Evolutionary conservation across 2,888 invertebrate genomes (phyloP), one percentile per base, ranked within the genome.

Genomic region (Callosobruchus maculatus): DNA sequence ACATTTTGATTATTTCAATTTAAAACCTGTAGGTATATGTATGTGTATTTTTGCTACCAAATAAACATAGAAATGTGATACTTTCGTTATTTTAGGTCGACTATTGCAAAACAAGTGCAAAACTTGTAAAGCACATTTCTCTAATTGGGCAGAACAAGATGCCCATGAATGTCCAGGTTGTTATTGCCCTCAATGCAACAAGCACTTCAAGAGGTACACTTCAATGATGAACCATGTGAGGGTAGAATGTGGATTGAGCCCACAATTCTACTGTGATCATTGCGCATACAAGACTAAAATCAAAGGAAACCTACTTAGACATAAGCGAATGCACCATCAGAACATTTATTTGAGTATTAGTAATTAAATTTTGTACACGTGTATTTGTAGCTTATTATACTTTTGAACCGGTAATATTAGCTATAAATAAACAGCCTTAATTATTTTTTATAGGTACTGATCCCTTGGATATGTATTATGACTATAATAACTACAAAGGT

Each of bases 171-270:
- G 31, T 68, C 78, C 26, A 30, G 75, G 68, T 22, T 75, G 68
- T 73, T 72, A 70, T 13, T 81, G 81, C 71, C 67, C 73, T 13
- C 71, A 73, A 13, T 81, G 81, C 72, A 72, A 67, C 22, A 78
- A 74, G 68, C 68, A 70, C 20, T 81, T 81, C 73, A 79, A 77
- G 70, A 77, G 78, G 22, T 74, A 76, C 66, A 75, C 77, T 9
- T 80, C 80, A 13, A 73, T 81, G 20, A 74, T 78, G 72, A 80
- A 78, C 21, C 81, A 81, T 68, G 68, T 73, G 21, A 73, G 74
- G 30, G 80, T 78, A 67, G 81, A 81, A 71, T 81, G 81, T 72
- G 79, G 80, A 0, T 76, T 79, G 68, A 74, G 73, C 20, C 80
- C 81, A 0, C 75, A 79, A 21, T 81, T 81, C 68, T 74, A 75